Evolutionary conservation across 1,140 invertebrate species (phyloP), one percentile per base, ranked within the genome.

Genomic region (Temnothorax nylanderi): DNA sequence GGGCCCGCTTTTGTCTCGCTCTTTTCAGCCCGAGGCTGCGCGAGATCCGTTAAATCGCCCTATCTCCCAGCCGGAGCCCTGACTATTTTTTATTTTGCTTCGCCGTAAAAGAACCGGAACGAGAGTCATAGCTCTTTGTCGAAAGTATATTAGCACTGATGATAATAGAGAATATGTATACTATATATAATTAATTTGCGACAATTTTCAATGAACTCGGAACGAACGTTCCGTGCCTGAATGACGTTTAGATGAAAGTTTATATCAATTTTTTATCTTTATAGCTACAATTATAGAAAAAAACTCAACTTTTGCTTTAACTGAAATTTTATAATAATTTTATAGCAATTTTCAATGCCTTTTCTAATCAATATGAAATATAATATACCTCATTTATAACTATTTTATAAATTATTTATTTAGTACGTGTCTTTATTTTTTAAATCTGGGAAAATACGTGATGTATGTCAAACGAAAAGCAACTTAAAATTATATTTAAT

Each of bases 11-110:
- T 75, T 84, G 80, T 84, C 80, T 84, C 80, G 41, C 69, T 60
- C 69, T 84, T 75, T 75, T 84, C 77, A 80, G 41, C 54, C 41
- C 41, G 54, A 60, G 69, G 54, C 80, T 75, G 32, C 80, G 65
- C 72, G 65, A 78, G 51, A 88, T 62, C 74, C 80, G 80, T 84
- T 84, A 84, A 84, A 84, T 84, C 80, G 80, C 56, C 26, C 37
- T 84, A 84, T 84, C 69, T 74, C 69, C 32, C 16, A 32, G 41
- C 67, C 80, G 26, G 51, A 71, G 64, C 77, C 10, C 58, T 3
- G 34, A 34, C 26, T 21, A 74, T 82, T 58, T 82, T 56, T 81
- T 58, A 78, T 78, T 82, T 74, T 11, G 13, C 10, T 44, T 72
- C 32, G n/a, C 32, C 26, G 51, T 69, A 54, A 37, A 56, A 58